A percentile compares a stretch with the other conserved stretches of the same genome.
phyloP scores from a whole-genome alignment of 1,140 invertebrate species.

The Sitobion miscanthi region DNA sequence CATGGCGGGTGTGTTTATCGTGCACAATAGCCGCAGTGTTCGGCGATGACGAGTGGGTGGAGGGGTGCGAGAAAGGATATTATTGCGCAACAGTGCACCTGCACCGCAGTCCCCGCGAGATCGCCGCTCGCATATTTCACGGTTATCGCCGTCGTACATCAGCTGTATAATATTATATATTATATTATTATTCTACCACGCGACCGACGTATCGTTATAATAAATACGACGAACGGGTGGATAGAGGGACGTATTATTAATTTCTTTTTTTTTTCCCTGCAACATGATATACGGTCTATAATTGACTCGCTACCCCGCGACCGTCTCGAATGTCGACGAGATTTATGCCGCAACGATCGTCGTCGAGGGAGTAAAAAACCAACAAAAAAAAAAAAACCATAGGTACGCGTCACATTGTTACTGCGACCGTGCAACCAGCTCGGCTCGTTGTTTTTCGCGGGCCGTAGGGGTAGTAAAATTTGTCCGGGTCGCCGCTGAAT shows the following conservation, averaged over 20 bases:
- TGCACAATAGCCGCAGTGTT: background rate
- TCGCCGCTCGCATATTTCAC: slow-evolving; percentile 31
- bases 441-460: background rate
- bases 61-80: background rate
- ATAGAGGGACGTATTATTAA: background rate
- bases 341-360: background rate
- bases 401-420: background rate
- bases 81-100: background rate
- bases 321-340: slow-evolving; percentile 32
- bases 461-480: background rate
- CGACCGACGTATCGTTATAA: background rate
- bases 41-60: background rate
- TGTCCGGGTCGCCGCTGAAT: background rate
- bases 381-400: background rate
- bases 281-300: slow-evolving; percentile 2
- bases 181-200: background rate
- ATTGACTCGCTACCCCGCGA: slow-evolving; percentile 23
- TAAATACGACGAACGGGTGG: background rate
- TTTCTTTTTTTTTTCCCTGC: background rate
- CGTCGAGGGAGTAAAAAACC: background rate
- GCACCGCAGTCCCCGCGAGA: background rate
- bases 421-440: background rate
- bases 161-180: background rate
- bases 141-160: slow-evolving; percentile 39
- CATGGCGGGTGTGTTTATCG: background rate